phyloP scores from a whole-genome alignment of 1,140 invertebrate genomes.

The Cyphomyrmex costatus region DNA sequence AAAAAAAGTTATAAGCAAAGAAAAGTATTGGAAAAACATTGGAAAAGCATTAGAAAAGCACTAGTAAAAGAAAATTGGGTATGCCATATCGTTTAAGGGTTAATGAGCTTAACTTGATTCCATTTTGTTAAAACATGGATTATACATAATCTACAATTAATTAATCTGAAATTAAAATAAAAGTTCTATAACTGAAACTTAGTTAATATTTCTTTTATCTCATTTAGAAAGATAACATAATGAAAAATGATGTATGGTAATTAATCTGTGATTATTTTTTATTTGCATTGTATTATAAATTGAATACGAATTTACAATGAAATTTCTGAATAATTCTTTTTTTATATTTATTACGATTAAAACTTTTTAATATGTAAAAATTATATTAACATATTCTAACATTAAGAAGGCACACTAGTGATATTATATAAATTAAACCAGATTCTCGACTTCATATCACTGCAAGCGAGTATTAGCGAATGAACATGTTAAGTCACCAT shows the following conservation, averaged over 20 bases:
- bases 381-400: background rate
- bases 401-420: background rate
- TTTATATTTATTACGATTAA: background rate
- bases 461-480: conserved; percentile 22
- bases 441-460: background rate
- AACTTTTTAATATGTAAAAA: no score
- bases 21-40: no score
- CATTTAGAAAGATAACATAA: background rate
- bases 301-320: background rate
- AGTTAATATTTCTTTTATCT: background rate
- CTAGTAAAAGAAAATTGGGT: no score
- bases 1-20: no score
- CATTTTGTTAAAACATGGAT: background rate
- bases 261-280: background rate
- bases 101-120: background rate
- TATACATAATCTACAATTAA: background rate
- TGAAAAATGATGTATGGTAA: background rate
- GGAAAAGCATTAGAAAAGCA: no score
- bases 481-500: conserved; percentile 36
- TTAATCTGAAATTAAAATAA: background rate
- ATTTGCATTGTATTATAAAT: background rate
- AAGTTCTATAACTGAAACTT: background rate
- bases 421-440: background rate
- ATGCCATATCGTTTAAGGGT: no score
- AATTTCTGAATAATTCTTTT: background rate